Evolutionary conservation across 2,888 invertebrate species (phyloP).

Genomic region (Entomobrya multifasciata): DNA sequence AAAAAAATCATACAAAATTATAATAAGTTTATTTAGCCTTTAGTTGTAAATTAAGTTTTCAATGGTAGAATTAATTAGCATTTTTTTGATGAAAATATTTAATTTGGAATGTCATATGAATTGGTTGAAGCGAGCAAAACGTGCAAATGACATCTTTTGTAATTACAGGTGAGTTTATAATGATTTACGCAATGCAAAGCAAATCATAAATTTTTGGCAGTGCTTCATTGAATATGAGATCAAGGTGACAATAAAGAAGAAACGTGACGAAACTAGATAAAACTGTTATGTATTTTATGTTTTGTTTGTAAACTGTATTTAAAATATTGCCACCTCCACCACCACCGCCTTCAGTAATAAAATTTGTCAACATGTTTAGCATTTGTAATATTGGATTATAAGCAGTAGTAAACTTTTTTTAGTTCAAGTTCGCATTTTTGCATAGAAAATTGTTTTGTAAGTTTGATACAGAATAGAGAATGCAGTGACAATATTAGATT

Average conservation of each 20-base stretch:
- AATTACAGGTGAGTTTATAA: not conserved
- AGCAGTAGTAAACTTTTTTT: not conserved
- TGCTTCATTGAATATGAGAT: conserved; percentile 56
- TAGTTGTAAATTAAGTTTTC: not conserved
- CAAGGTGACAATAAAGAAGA: conserved; percentile 52
- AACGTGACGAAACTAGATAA: conserved; percentile 50
- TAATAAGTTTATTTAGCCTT: no score
- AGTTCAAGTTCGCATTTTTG: conserved; percentile 24
- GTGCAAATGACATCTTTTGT: not conserved
- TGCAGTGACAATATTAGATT: not conserved
- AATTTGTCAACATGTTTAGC: not conserved
- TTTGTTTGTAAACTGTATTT: not conserved
- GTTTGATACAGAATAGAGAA: no score
- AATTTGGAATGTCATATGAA: not conserved
- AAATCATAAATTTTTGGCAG: no score
- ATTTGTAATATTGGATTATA: not conserved
- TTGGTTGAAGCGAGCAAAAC: not conserved
- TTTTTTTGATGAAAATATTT: not conserved
- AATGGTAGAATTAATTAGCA: not conserved
- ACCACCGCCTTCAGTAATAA: not conserved
- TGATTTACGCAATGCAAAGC: conserved; percentile 1
- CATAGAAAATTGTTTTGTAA: not conserved
- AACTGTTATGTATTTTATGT: not conserved
- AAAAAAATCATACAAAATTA: no score
- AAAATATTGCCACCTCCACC: not conserved